A percentile compares a stretch with the other conserved stretches of the same genome.
Evolutionary conservation across 2,888 invertebrate species (phyloP).

Genomic region (Esperia sulphurella): DNA sequence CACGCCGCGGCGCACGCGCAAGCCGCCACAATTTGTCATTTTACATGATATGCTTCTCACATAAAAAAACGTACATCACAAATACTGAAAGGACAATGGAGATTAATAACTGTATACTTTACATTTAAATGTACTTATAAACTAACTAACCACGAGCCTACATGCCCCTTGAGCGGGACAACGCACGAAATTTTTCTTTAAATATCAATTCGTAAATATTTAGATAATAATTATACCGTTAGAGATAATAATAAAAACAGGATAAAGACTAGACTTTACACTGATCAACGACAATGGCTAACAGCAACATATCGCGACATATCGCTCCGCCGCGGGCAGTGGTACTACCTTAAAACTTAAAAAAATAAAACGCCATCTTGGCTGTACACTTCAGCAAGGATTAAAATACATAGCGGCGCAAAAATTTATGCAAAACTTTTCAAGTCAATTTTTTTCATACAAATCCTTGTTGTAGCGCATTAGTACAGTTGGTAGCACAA

Average conservation of each 20-base stretch:
- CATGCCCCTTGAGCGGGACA: conserved; percentile 49
- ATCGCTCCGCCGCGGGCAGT: conserved; percentile 39
- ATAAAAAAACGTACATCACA: conserved; percentile 67
- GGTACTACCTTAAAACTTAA: conserved; percentile 13
- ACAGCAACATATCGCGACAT: conserved; percentile 61
- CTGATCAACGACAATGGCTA: conserved; percentile 75
- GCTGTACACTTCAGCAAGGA: neutral
- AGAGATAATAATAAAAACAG: conserved; percentile 71
- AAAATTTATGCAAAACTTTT: too few relatives aligned
- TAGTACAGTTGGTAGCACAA: neutral
- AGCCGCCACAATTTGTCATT: conserved; percentile 29
- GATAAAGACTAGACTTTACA: conserved; percentile 80
- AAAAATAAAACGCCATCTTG: conserved; percentile 12
- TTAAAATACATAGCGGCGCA: too few relatives aligned
- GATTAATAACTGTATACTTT: conserved; percentile 73
- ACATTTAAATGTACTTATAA: conserved; percentile 70
- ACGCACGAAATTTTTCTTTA: conserved; percentile 55
- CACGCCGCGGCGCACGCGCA: conserved; percentile 18
- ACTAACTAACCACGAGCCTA: conserved; percentile 76
- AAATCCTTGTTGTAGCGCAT: too few relatives aligned
- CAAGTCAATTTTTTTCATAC: too few relatives aligned
- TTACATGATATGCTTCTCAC: conserved; percentile 51
- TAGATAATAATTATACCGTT: conserved; percentile 62
- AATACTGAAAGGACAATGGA: conserved; percentile 77
- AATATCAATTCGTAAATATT: conserved; percentile 76